Evolutionary conservation across 2,797 vertebrate genomes (phyloP), one percentile per base, ranked within the genome.

Genomic region (Sphaeramia orbicularis): DNA sequence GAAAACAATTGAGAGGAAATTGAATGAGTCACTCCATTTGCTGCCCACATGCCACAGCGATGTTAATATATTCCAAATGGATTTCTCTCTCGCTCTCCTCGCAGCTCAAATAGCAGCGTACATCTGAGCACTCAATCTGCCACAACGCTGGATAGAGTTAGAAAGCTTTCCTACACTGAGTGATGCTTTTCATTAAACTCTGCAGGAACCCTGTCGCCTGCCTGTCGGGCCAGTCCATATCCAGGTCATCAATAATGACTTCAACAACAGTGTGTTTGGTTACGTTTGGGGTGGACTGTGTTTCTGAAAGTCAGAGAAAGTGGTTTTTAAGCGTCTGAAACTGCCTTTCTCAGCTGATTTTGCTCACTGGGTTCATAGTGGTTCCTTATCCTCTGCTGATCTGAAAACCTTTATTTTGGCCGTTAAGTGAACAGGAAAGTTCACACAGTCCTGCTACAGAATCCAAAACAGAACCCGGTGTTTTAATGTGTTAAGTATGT

Each of bases 21-120:
- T 58, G 69, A 88, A 85, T 87, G 89, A 90, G 84, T 90, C 84
- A 81, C 71, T 73, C 79, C 84, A 89, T 90, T 91, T 89, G 87
- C 81, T 81, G 79, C 81, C 74, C 86, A 70, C 86, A 91, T 85
- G 88, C 87, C 85, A 82, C 83, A 77, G 77, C 41, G 32, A 81
- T 62, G 66, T 62, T 90, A 88, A 90, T 89, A 75, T 59, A 60
- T 83, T 80, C 88, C 91, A 90, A 90, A 90, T 89, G 89, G 57
- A 73, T 59, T 52, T 60, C 43, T 36, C 19, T 40, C 16, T 19
- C 10, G 36, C 50, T 49, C 38, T 63, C 38, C 11, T 10, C 64
- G 14, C 50, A 51, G 71, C 63, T 56, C 54, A 45, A 67, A 73
- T 44, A 35, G 54, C 71, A 75, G 54, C 14, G 44, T 65, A 53